Conservation (phyloP, 2,113 vertebrate genomes). For the Dermatemys mawii region DNA sequence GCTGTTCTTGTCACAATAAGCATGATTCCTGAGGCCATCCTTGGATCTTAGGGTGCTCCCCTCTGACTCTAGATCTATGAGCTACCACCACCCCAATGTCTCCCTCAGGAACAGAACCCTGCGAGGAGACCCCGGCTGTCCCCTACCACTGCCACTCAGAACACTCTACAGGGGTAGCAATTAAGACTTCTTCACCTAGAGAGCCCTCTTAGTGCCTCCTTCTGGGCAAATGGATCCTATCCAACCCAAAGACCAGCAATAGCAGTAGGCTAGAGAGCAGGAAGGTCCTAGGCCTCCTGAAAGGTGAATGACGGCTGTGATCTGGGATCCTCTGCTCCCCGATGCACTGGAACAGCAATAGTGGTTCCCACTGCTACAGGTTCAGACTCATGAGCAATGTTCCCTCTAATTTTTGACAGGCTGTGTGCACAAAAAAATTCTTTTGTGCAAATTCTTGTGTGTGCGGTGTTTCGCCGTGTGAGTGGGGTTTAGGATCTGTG, state of each 20-base stretch:
- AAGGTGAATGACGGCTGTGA: not conserved
- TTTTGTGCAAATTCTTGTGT: no score
- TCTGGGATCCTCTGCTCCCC: not conserved
- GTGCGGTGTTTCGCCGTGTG: no score
- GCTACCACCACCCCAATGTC: not conserved
- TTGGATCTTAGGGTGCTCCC: not conserved
- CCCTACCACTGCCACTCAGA: not conserved
- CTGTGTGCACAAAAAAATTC: no score
- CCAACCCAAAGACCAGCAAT: not conserved
- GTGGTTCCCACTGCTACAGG: accelerated
- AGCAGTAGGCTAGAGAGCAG: not conserved
- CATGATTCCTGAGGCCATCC: not conserved
- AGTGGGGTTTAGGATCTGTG: no score
- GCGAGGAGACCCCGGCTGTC: not conserved
- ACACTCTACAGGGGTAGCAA: not conserved
- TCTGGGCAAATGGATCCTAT: not conserved
- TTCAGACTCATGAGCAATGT: not conserved
- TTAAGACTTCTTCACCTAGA: not conserved
- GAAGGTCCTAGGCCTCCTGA: not conserved
- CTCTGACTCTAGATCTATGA: not conserved
- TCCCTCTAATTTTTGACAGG: no score
- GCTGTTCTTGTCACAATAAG: not conserved
- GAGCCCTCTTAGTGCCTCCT: not conserved
- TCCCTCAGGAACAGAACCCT: not conserved
- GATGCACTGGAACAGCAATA: not conserved